phyloP scores from a whole-genome alignment of 2,888 invertebrate species.

The Gryllus longicercus region DNA sequence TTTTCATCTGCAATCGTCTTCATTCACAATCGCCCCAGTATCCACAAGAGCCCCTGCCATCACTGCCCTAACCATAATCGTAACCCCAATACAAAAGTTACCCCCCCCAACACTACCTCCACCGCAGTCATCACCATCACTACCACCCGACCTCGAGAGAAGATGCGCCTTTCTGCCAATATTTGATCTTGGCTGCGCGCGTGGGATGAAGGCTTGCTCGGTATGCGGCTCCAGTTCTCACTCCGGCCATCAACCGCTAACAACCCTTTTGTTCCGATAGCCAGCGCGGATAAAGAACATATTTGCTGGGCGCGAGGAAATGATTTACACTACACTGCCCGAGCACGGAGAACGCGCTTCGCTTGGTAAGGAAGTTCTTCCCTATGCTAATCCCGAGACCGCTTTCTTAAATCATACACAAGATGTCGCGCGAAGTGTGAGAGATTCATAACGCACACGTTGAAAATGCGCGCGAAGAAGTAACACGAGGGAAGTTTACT shows the following conservation, averaged over 20 bases:
- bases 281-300: neutral
- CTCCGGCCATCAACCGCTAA: neutral
- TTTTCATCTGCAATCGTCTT: too few relatives aligned
- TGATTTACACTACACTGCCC: neutral
- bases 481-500: too few relatives aligned
- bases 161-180: slow-evolving; percentile 8
- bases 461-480: too few relatives aligned
- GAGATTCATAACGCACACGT: too few relatives aligned
- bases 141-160: neutral
- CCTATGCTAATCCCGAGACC: neutral
- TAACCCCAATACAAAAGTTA: neutral
- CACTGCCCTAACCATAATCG: too few relatives aligned
- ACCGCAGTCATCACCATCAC: neutral
- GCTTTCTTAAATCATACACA: too few relatives aligned
- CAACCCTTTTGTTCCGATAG: slow-evolving; percentile 17
- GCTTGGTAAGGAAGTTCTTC: neutral
- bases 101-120: neutral
- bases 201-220: neutral
- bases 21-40: too few relatives aligned
- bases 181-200: neutral
- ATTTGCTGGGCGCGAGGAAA: neutral
- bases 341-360: neutral
- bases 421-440: too few relatives aligned
- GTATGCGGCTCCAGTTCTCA: slow-evolving; percentile 2
- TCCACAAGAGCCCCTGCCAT: too few relatives aligned